These are phyloP conservation scores for Melanogrammus aeglefinus DNA, from an alignment of 2,797 vertebrate species.

Conservation along the genomic window DNA sequence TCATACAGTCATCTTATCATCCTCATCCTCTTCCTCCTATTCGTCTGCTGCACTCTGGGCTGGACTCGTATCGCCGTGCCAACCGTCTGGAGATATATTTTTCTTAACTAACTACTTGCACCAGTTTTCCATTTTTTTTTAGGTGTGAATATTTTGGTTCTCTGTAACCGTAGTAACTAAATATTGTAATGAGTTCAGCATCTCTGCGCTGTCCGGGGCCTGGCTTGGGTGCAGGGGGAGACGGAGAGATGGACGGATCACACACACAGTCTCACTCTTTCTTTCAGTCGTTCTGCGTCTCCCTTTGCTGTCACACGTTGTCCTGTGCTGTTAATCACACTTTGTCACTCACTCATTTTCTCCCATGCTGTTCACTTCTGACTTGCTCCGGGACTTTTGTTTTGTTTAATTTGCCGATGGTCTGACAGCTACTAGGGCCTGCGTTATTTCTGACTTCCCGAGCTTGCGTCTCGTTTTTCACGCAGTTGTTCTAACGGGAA, in stretches of 20 bases:
- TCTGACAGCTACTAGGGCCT: neutral
- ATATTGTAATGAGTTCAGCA: neutral
- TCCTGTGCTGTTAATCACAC: slow-evolving; percentile 49
- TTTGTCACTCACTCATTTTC: neutral
- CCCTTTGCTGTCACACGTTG: slow-evolving; percentile 37
- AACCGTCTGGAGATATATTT: neutral
- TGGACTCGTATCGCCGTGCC: neutral
- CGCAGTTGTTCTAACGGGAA: neutral
- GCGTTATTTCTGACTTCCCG: neutral
- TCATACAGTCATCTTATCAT: slow-evolving; percentile 53
- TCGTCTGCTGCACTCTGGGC: neutral
- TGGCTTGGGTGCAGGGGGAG: neutral
- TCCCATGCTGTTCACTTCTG: slow-evolving; percentile 3
- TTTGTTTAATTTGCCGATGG: neutral
- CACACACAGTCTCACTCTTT: neutral
- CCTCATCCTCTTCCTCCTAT: slow-evolving; percentile 17
- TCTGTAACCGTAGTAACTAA: neutral
- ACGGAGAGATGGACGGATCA: neutral
- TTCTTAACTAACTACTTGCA: neutral
- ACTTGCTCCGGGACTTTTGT: neutral
- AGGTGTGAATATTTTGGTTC: neutral
- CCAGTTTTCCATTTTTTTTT: neutral
- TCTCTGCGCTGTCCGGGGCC: neutral
- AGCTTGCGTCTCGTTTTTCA: neutral
- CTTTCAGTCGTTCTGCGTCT: slow-evolving; percentile 19